Percentiles rank a stretch among this genome's conserved stretches.
These are phyloP conservation scores for Sylvia borin DNA, from an alignment of 2,797 vertebrate species.

Conservation along the genomic window DNA sequence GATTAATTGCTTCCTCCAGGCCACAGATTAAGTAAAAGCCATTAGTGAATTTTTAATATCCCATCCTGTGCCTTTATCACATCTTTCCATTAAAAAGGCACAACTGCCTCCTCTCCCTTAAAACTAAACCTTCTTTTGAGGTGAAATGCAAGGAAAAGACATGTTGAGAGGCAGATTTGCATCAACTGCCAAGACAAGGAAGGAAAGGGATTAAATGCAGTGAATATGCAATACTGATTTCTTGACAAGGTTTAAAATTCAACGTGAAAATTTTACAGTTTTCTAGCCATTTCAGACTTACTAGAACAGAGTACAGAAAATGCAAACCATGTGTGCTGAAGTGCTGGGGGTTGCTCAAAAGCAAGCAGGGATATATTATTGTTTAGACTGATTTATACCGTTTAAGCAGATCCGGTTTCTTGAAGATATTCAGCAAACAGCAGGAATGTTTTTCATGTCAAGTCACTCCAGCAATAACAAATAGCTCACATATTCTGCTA, in stretches of 20 bases:
- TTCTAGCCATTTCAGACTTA: slow-evolving; percentile 55
- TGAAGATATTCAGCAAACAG: slow-evolving; percentile 58
- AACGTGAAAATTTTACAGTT: slow-evolving; percentile 53
- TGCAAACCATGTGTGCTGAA: slow-evolving; percentile 50
- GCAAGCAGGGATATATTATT: slow-evolving; percentile 35
- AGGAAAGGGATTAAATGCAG: slow-evolving; percentile 43
- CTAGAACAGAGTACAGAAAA: slow-evolving; percentile 55
- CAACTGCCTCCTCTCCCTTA: neutral
- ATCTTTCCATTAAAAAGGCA: neutral
- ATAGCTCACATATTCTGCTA: slow-evolving; percentile 60
- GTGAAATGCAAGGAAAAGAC: neutral
- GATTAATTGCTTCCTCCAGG: slow-evolving; percentile 3
- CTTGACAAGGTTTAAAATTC: slow-evolving; percentile 37
- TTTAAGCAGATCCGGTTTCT: slow-evolving; percentile 58
- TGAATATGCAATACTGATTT: slow-evolving; percentile 34
- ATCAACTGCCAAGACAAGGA: slow-evolving; percentile 17
- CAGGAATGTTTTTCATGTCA: slow-evolving; percentile 55
- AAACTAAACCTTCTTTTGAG: slow-evolving; percentile 11
- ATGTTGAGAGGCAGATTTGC: neutral
- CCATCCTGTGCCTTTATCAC: neutral
- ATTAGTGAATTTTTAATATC: neutral
- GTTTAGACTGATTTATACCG: slow-evolving; percentile 54
- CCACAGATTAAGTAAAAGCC: neutral
- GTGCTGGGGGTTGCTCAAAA: slow-evolving; percentile 56
- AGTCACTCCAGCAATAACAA: slow-evolving; percentile 63